These are phyloP conservation scores for Excalfactoria chinensis DNA, from an alignment of 2,113 vertebrate species.

Conservation along the genomic window DNA sequence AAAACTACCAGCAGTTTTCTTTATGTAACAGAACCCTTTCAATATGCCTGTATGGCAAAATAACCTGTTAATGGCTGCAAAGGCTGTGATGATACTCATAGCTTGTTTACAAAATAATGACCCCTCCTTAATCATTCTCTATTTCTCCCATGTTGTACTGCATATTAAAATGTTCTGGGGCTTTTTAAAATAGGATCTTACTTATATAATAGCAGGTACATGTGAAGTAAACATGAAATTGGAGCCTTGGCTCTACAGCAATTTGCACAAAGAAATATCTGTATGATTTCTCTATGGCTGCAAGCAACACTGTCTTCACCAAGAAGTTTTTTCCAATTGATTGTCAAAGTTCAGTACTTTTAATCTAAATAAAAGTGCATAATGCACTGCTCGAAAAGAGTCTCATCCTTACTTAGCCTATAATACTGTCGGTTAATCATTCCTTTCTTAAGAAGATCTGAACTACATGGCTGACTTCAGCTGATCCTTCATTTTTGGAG, in stretches of 20 bases:
- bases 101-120: conserved; percentile 56
- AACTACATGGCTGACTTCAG: background rate
- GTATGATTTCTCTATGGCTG: background rate
- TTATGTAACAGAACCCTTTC: background rate
- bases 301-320: background rate
- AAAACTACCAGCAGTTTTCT: background rate
- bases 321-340: background rate
- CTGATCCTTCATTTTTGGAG: background rate
- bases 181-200: background rate
- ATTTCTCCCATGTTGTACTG: background rate
- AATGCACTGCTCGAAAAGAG: background rate
- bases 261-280: background rate
- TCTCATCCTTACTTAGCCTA: background rate
- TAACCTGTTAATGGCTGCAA: conserved; percentile 34
- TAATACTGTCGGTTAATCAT: background rate
- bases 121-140: conserved; percentile 4
- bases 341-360: background rate
- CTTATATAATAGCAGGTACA: conserved; percentile 18
- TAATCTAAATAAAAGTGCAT: background rate
- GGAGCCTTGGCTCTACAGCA: background rate
- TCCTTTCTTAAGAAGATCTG: background rate
- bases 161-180: background rate
- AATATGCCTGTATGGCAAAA: background rate
- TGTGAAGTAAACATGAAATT: background rate
- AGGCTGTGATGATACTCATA: conserved; percentile 8